These are phyloP conservation scores for Syrrhaptes paradoxus DNA, from an alignment of 2,113 vertebrate genomes.

Conservation along the genomic window DNA sequence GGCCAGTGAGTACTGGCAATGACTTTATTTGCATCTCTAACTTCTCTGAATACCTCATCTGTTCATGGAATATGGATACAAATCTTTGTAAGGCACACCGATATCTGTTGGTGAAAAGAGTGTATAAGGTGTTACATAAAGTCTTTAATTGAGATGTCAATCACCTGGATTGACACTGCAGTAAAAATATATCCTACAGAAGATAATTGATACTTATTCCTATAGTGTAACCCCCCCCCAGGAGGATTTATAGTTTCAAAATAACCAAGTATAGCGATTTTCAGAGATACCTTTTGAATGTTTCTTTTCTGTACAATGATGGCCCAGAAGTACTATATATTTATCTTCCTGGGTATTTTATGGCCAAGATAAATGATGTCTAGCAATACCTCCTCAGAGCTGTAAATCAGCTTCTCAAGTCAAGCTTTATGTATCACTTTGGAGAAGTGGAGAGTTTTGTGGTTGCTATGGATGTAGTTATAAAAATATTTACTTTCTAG, in stretches of 20 bases:
- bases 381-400: not conserved
- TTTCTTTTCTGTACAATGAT: not conserved
- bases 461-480: conserved; percentile 46
- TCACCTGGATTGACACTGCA: not conserved
- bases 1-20: not conserved
- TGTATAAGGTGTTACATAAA: not conserved
- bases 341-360: conserved; percentile 11
- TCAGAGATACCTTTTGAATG: not conserved
- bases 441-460: not conserved
- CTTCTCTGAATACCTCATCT: not conserved
- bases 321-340: not conserved
- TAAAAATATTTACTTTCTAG: conserved; percentile 50
- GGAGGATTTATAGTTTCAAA: not conserved
- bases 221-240: not conserved
- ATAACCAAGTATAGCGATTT: not conserved
- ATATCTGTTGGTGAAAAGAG: not conserved
- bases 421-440: conserved; percentile 31
- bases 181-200: not conserved
- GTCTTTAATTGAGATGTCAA: not conserved
- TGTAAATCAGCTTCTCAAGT: conserved; percentile 33
- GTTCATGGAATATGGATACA: not conserved
- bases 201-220: not conserved
- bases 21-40: not conserved
- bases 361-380: conserved; percentile 7
- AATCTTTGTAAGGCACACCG: not conserved